phyloP scores from a whole-genome alignment of 2,888 invertebrate genomes.

The Eilema sororculum region DNA sequence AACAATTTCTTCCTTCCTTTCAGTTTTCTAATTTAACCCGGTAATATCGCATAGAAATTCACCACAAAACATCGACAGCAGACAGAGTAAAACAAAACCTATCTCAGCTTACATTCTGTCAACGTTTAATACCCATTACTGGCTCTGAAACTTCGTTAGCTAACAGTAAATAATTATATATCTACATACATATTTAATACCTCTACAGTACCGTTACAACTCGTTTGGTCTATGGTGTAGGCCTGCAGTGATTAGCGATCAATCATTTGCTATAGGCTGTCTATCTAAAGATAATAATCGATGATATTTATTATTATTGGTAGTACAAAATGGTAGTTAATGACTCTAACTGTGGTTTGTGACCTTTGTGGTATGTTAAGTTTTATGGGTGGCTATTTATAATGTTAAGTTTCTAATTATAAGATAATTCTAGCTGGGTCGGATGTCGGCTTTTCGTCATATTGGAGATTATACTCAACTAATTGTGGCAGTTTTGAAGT shows the following conservation, averaged over 20 bases:
- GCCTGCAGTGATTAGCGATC: background rate
- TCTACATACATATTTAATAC: background rate
- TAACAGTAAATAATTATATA: conserved; percentile 1
- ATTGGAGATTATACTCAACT: too few species aligned
- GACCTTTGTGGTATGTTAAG: background rate
- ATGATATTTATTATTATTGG: background rate
- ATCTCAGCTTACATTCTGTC: background rate
- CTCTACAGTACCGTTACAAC: background rate
- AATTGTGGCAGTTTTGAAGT: too few species aligned
- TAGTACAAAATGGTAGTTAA: background rate
- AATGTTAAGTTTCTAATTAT: background rate
- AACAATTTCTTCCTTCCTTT: too few species aligned
- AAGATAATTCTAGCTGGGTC: too few species aligned
- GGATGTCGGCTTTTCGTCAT: too few species aligned
- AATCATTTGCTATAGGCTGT: background rate
- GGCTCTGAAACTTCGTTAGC: background rate
- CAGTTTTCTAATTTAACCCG: too few species aligned
- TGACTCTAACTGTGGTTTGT: background rate
- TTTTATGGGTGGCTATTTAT: background rate
- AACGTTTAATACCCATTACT: background rate
- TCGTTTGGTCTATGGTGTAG: background rate
- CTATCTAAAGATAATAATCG: background rate
- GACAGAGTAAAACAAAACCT: too few species aligned
- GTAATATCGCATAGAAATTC: too few species aligned
- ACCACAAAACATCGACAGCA: too few species aligned